phyloP scores from a whole-genome alignment of 1,140 invertebrate species.

The Lysiphlebus fabarum region DNA sequence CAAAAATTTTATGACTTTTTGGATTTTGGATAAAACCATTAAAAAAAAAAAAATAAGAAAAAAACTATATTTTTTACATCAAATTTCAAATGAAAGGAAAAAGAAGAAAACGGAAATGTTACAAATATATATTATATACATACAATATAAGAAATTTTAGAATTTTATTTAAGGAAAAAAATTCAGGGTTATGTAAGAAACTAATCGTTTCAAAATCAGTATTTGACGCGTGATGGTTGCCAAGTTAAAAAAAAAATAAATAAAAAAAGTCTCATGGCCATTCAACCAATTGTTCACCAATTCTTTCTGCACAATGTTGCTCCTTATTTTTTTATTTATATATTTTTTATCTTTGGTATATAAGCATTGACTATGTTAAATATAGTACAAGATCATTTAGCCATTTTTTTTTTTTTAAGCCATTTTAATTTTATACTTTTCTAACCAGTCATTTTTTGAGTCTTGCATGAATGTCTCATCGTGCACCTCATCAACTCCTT shows the following conservation, averaged over 20 bases:
- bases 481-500: conserved; percentile 10
- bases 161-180: not conserved
- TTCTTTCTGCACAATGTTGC: conserved; percentile 1
- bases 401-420: conserved; percentile 1
- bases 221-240: conserved; percentile 1
- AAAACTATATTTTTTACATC: too few relatives aligned
- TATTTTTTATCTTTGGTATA: not conserved
- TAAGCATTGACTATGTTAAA: too few relatives aligned
- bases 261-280: conserved; percentile 20
- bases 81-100: too few relatives aligned
- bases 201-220: conserved; percentile 14
- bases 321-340: conserved; percentile 15
- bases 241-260: conserved; percentile 6
- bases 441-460: conserved; percentile 15
- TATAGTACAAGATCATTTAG: too few relatives aligned
- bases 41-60: too few relatives aligned
- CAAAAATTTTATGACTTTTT: too few relatives aligned
- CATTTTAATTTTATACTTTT: not conserved
- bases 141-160: not conserved
- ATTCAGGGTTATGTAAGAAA: conserved; percentile 7
- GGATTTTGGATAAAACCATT: too few relatives aligned
- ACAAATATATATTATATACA: too few relatives aligned
- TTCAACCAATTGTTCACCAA: conserved; percentile 18
- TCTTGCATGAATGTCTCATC: conserved; percentile 2
- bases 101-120: too few relatives aligned